Evolutionary conservation across 1,140 invertebrate genomes (phyloP).

Genomic region (Drosophila subobscura): DNA sequence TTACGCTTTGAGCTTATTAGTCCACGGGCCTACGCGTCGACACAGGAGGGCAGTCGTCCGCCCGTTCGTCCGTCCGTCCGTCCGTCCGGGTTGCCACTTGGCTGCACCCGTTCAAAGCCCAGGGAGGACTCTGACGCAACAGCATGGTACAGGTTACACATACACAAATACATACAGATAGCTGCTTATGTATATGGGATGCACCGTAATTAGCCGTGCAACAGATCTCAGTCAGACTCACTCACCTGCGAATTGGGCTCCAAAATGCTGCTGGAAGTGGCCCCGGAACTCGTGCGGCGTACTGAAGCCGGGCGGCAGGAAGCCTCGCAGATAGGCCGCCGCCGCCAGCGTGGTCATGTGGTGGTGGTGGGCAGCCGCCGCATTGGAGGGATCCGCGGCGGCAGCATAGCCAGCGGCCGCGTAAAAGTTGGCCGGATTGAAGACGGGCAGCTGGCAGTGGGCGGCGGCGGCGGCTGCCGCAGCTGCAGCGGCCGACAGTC

Average conservation of each 20-base stretch:
- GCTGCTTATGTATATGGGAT: too few relatives aligned
- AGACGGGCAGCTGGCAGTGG: slow-evolving; percentile 81
- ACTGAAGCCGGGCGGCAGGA: slow-evolving; percentile 81
- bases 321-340: slow-evolving; percentile 77
- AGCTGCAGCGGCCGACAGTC: slow-evolving; percentile 74
- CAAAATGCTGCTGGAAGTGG: slow-evolving; percentile 82
- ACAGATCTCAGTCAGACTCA: slow-evolving; percentile 9
- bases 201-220: slow-evolving; percentile 44
- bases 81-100: slow-evolving; percentile 50
- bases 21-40: slow-evolving; percentile 38
- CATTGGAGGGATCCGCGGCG: slow-evolving; percentile 65
- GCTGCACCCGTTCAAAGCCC: slow-evolving; percentile 42
- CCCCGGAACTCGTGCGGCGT: slow-evolving; percentile 82
- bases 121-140: slow-evolving; percentile 10
- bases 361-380: slow-evolving; percentile 79
- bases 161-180: too few relatives aligned
- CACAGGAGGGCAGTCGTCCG: slow-evolving; percentile 4
- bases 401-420: slow-evolving; percentile 80
- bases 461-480: slow-evolving; percentile 77
- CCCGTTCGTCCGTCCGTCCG: not conserved
- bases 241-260: slow-evolving; percentile 81
- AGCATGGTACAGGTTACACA: not conserved
- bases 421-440: slow-evolving; percentile 83
- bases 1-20: slow-evolving; percentile 49
- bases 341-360: slow-evolving; percentile 82